Evolutionary conservation across 1,140 invertebrate genomes (phyloP).

Genomic region (Aphis gossypii): DNA sequence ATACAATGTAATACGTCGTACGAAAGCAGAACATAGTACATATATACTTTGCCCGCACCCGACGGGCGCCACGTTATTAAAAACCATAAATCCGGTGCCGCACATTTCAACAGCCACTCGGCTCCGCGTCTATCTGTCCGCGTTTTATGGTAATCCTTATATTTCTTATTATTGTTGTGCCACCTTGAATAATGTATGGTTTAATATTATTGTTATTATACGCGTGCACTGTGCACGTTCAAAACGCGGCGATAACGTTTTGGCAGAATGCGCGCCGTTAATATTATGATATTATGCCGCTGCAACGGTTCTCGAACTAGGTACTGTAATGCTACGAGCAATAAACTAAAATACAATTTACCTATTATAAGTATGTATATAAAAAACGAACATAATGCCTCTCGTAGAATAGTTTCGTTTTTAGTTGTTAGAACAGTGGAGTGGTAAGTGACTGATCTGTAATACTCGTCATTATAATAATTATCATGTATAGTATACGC

Average conservation of each 20-base stretch:
- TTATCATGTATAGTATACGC: no score
- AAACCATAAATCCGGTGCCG: constrained; percentile 49
- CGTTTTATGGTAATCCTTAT: constrained; percentile 24
- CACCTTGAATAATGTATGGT: constrained; percentile 21
- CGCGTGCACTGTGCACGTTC: background rate
- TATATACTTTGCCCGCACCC: background rate
- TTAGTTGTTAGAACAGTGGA: no score
- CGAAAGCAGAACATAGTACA: background rate
- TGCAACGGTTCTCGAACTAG: background rate
- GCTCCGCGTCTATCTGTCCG: constrained; percentile 30
- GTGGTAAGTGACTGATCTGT: no score
- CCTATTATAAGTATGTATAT: no score
- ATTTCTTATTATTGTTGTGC: background rate
- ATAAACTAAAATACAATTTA: no score
- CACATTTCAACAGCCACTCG: constrained; percentile 44
- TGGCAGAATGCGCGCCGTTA: background rate
- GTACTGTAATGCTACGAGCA: background rate
- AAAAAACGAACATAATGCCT: no score
- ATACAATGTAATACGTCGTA: constrained; percentile 18
- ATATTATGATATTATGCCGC: background rate
- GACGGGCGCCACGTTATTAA: constrained; percentile 28
- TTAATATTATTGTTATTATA: background rate
- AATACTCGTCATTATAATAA: no score
- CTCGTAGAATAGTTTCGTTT: no score
- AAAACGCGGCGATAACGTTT: constrained; percentile 24